Base-by-base conservation (phyloP, 1,140 invertebrate species). In the Chrysoperla carnea region DNA sequence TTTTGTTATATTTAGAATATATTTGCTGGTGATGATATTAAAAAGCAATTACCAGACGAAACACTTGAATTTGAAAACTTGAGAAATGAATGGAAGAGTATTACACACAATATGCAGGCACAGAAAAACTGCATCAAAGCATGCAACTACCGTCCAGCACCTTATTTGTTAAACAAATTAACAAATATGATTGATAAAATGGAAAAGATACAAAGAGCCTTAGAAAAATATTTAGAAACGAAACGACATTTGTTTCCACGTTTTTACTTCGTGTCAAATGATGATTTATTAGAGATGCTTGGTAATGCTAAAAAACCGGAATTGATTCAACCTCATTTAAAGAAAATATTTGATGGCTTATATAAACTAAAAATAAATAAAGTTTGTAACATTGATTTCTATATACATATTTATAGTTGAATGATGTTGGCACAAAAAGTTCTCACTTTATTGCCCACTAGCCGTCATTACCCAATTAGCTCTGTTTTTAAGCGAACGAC, bases 241-340 rank as follows among this genome's bases (percentile, higher is more conserved):
- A 90, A 90, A 56, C 60, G 86, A 33, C 76, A 82, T 52, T 54
- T 81, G 39, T 90, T 91, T 64, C 85, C 85, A 39, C 58, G 76
- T 50, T 83, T 86, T 58, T 90, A 88, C 65, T 91, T 91, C 53
- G 79, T 90, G 50, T 89, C 85, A 6, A 88, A 90, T 61, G 84
- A 89, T 59, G 84, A 89, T 58, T 62, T 89, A 17, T 60, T 91
- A 6, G 84, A 89, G 60, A 89, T 90, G 54, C 63, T 91, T 31
- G 79, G 75, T 5, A 79, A 88, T 59, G 79, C 84, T 3, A 86
- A 78, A 52, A 79, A 76, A 52, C 85, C 84, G 0, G 80, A 84
- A 49, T 62, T 81, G 29, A 74, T 89, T 45, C 85, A 89, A 62
- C 75, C 76, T 6, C 84, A 88, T 60, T 64, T 89, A 39, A 82